Conservation (phyloP, 2,797 vertebrate genomes). For the Pseudomugil gertrudae region DNA sequence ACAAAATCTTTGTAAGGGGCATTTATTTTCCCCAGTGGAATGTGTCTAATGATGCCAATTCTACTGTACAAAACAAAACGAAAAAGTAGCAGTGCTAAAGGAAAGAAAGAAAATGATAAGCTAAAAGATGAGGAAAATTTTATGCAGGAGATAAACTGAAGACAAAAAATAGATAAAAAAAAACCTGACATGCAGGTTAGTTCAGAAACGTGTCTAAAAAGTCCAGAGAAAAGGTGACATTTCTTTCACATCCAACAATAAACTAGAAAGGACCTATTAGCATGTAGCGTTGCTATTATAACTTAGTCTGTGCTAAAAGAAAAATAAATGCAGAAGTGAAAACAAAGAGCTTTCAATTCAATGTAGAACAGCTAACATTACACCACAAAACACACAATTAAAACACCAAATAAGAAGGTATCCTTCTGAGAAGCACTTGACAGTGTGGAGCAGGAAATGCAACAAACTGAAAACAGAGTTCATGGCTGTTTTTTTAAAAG, state of each 20-base stretch:
- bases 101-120: slow-evolving; percentile 5
- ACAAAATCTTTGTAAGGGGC: background rate
- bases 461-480: too few species aligned
- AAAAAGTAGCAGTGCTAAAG: slow-evolving; percentile 12
- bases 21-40: slow-evolving; percentile 1
- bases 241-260: background rate
- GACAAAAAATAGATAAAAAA: background rate
- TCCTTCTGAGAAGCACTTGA: too few species aligned
- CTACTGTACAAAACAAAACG: background rate
- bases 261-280: background rate
- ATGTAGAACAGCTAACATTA: background rate
- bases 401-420: too few species aligned
- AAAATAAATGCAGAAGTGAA: background rate
- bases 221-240: too few species aligned
- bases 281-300: too few species aligned
- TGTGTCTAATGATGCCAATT: background rate
- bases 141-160: background rate
- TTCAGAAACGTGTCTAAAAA: background rate
- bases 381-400: background rate
- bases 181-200: background rate
- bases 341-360: background rate
- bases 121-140: background rate
- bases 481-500: too few species aligned
- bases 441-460: too few species aligned
- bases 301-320: too few species aligned